These are phyloP conservation scores for Gymnothorax javanicus DNA, from an alignment of 2,797 vertebrate species.

Conservation along the genomic window DNA sequence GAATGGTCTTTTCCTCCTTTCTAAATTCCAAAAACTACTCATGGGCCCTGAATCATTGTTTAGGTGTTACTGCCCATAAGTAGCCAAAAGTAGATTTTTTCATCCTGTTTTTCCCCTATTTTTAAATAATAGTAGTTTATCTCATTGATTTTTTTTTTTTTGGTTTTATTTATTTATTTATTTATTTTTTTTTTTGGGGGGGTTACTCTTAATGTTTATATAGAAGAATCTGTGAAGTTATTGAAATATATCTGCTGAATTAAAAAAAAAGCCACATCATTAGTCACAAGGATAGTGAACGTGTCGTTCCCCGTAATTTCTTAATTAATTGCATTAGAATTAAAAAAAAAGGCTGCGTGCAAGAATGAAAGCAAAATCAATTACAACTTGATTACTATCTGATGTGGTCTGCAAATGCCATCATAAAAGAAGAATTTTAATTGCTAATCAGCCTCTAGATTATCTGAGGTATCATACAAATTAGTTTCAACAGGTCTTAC, in stretches of 20 bases:
- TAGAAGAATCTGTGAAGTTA: not conserved
- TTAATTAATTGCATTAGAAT: conserved; percentile 8
- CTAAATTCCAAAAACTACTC: not conserved
- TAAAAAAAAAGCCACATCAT: not conserved
- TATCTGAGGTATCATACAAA: not conserved
- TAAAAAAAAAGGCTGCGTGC: not conserved
- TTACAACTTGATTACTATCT: conserved; percentile 7
- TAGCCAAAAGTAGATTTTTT: no score
- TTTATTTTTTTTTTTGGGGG: no score
- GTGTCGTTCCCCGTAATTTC: conserved; percentile 9
- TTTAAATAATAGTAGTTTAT: no score
- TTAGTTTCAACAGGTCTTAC: not conserved
- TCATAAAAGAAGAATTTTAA: not conserved
- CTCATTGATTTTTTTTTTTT: no score
- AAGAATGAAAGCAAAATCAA: not conserved
- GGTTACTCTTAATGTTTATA: no score
- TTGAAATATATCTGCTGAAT: not conserved
- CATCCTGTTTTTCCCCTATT: no score
- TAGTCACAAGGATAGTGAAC: not conserved
- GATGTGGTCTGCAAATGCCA: not conserved
- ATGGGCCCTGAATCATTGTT: not conserved
- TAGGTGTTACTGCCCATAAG: not conserved
- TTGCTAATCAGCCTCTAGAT: not conserved
- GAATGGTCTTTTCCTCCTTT: no score
- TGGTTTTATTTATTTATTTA: no score